Base-by-base conservation (phyloP, 2,113 vertebrate genomes). In the Oncorhynchus kisutch region DNA sequence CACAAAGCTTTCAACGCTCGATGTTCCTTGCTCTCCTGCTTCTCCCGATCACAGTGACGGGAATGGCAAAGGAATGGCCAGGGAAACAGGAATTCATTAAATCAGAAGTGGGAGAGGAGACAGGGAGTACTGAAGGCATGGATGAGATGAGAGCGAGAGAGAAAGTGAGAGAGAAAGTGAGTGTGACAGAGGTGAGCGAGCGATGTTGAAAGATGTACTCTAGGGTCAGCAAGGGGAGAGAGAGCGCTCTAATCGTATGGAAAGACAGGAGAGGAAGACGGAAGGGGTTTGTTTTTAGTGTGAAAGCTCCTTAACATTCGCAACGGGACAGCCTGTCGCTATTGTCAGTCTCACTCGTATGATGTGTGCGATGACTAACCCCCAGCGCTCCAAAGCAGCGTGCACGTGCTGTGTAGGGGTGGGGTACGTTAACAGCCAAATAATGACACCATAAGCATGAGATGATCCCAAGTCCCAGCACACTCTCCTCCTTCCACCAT, bases 321-420 rank as follows among this genome's bases (percentile, higher is more conserved):
- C 51, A 25, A 27, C 66, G 2, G 39, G 39, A 45, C 39, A 45
- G 60, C 27, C 31, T 74, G 76, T 24, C 80, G 73, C 66, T 76
- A 75, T 70, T 22, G 72, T 73, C 79, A 69, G 80, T 71, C 79
- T 82, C 80, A 45, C 60, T 67, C 67, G 18, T 57, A 20, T 2
- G 39, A 45, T 45, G 39, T 45, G 39, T 45, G 39, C 3, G 39
- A 11, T 45, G 20, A 57, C 54, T 57, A 20, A 57, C 18, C 72
- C 22, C 39, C 39, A 45, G 39, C 8, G 39, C 39, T 68, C 67
- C 22, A 0, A 60, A 76, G 84, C 85, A 74, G 67, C 71, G 24
- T 72, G 79, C 81, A 79, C 75, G 72, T 78, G 84, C 48, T 4
- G 54, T 57, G 54, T 20, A 20, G 54, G 54, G 54, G 54, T 14